Percentiles rank a stretch among this genome's conserved stretches.
Conservation (phyloP, 2,888 invertebrate species). For the Diploptera punctata region DNA sequence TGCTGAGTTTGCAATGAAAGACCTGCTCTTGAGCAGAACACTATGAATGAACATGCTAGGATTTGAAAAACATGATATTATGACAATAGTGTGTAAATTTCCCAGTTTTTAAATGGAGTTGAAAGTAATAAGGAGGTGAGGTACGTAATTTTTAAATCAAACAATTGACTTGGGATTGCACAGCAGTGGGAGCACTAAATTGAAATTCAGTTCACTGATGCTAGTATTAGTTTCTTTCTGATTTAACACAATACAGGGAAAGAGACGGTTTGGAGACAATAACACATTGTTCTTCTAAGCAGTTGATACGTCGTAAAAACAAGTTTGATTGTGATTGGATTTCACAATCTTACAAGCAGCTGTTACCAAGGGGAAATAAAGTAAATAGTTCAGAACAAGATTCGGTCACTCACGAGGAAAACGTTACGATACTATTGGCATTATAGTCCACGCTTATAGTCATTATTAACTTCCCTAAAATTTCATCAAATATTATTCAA, state of each 20-base stretch:
- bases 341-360: neutral
- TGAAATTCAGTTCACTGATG: neutral
- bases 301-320: neutral
- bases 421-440: neutral
- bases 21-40: no score
- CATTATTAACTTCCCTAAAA: no score
- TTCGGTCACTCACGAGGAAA: neutral
- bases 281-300: neutral
- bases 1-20: no score
- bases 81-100: no score
- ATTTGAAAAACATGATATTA: no score
- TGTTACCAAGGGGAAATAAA: neutral
- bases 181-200: no score
- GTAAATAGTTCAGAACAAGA: neutral
- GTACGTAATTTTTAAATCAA: neutral
- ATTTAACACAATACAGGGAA: neutral
- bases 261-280: neutral
- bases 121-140: neutral
- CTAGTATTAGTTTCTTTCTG: neutral
- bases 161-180: no score
- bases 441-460: neutral
- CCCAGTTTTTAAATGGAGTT: neutral
- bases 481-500: no score
- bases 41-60: no score
- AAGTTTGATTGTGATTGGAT: constrained; percentile 1